Evolutionary conservation across 2,797 vertebrate genomes (phyloP).

Genomic region (Tiaroga cobitis): DNA sequence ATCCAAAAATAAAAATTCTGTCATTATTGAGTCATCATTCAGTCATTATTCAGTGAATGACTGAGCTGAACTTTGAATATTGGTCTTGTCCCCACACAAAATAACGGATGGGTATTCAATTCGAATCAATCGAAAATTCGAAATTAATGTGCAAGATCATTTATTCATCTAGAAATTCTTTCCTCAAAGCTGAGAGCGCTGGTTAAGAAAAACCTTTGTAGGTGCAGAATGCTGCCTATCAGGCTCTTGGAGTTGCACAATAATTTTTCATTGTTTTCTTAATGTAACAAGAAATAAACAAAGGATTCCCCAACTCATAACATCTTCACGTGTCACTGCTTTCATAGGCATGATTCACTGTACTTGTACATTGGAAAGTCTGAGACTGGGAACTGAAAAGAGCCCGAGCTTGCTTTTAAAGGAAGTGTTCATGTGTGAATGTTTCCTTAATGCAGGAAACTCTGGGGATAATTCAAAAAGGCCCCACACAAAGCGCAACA

Average conservation of each 20-base stretch:
- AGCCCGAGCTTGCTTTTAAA: conserved; percentile 22
- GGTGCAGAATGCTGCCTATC: neutral
- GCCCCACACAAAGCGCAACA: conserved; percentile 2
- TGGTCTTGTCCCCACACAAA: too few relatives aligned
- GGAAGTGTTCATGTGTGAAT: conserved; percentile 33
- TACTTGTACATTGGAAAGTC: neutral
- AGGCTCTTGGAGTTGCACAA: neutral
- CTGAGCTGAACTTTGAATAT: neutral
- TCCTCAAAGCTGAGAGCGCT: neutral
- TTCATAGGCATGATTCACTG: neutral
- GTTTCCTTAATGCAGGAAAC: conserved; percentile 23
- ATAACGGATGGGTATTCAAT: neutral
- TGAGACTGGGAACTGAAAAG: conserved; percentile 6
- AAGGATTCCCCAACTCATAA: neutral
- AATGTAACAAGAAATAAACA: neutral
- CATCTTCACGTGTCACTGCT: neutral
- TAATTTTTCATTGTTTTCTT: neutral
- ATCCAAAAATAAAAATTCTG: neutral
- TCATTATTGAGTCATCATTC: neutral
- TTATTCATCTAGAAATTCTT: neutral
- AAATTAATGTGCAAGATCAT: neutral
- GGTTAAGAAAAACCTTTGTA: too few relatives aligned
- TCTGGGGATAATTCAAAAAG: conserved; percentile 6
- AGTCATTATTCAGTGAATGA: neutral
- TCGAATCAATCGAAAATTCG: too few relatives aligned